These are phyloP conservation scores for Lepilemur ruficaudatus DNA, from an alignment of 2,797 vertebrate genomes.

Conservation along the genomic window DNA sequence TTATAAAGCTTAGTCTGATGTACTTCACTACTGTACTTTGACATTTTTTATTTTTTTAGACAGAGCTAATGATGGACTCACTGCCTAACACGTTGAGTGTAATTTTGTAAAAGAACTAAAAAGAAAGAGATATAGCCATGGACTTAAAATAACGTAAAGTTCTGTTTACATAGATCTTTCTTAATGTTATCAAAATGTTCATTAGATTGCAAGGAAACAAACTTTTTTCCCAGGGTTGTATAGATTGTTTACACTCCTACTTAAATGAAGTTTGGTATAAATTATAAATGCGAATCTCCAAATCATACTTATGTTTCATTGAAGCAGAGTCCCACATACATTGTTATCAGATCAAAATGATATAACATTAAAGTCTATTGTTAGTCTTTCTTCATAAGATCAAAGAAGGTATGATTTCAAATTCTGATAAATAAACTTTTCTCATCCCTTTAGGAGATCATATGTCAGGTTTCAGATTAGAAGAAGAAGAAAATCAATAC, in stretches of 20 bases:
- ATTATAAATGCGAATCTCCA: not conserved
- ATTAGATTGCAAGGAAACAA: not conserved
- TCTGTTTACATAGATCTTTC: not conserved
- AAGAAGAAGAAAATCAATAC: not conserved
- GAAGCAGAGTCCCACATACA: not conserved
- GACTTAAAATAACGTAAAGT: not conserved
- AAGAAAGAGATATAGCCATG: not conserved
- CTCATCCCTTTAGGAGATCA: not conserved
- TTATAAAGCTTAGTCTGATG: not conserved
- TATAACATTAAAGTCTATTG: slow-evolving; percentile 20
- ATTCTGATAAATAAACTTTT: slow-evolving; percentile 4
- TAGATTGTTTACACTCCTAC: not conserved
- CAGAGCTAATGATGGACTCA: not conserved
- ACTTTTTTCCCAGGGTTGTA: not conserved
- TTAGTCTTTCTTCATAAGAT: slow-evolving; percentile 46
- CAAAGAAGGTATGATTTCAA: slow-evolving; percentile 40
- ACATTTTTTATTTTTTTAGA: not conserved
- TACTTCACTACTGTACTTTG: not conserved
- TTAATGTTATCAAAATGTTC: not conserved
- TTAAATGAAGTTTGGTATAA: not conserved
- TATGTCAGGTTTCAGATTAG: not conserved
- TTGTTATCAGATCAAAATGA: slow-evolving; percentile 20
- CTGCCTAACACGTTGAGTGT: not conserved
- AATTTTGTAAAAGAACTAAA: not conserved
- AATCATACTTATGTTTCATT: not conserved